phyloP scores from a whole-genome alignment of 2,888 invertebrate genomes.

The Orthonevra nobilis region DNA sequence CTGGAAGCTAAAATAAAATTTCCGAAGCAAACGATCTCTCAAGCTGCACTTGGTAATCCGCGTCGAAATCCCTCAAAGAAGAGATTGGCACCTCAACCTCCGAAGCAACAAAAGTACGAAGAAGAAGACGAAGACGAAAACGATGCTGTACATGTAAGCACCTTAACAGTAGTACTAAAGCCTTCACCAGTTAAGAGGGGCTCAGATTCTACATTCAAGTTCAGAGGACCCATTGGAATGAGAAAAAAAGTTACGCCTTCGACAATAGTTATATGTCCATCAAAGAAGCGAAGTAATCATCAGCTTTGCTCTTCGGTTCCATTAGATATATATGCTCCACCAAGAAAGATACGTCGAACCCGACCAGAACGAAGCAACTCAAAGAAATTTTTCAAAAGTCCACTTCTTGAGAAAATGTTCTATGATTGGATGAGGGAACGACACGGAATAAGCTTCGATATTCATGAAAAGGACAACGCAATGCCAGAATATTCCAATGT shows the following conservation, averaged over 20 bases:
- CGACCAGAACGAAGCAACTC: conserved; percentile 73
- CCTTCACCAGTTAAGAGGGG: conserved; percentile 53
- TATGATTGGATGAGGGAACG: conserved; percentile 76
- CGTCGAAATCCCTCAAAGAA: conserved; percentile 13
- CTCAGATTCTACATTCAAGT: neutral
- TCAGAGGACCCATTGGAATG: neutral
- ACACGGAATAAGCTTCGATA: conserved; percentile 75
- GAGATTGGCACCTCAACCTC: conserved; percentile 11
- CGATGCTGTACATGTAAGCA: conserved; percentile 23
- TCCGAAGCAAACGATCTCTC: conserved; percentile 26
- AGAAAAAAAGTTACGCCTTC: neutral
- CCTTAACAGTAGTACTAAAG: conserved; percentile 62
- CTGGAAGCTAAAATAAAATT: conserved; percentile 72
- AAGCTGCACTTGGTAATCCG: conserved; percentile 14
- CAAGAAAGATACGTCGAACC: conserved; percentile 76
- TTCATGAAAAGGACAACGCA: too few relatives aligned
- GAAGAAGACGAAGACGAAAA: neutral
- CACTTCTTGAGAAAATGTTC: conserved; percentile 75
- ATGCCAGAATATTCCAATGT: too few relatives aligned
- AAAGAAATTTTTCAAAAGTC: conserved; percentile 74
- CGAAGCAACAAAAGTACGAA: neutral
- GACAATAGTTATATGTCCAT: conserved; percentile 64
- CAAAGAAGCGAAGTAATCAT: conserved; percentile 71
- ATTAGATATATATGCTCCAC: conserved; percentile 75
- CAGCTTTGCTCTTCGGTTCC: conserved; percentile 61